Evolutionary conservation across 2,113 vertebrate species (phyloP), one percentile per base, ranked within the genome.

Genomic region (Neogobius melanostomus): DNA sequence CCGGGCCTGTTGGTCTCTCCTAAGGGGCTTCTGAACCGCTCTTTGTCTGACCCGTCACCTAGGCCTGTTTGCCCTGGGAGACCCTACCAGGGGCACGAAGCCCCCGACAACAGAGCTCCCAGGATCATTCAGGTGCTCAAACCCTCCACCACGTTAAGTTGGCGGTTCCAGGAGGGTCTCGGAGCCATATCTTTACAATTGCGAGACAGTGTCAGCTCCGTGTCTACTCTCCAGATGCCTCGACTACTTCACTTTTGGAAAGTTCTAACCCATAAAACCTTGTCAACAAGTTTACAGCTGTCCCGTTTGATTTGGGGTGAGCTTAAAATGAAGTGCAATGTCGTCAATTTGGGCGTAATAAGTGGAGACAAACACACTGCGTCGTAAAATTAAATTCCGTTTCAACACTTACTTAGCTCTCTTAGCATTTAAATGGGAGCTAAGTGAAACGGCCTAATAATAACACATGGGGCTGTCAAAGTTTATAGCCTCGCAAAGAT

Each of bases 321-420:
- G 14, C 42, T n/a, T 16, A 45, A 61, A 45, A 61, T 45, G 44
- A 44, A 44, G 14, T 44, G 42, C 42, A 45, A 45, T n/a, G 59
- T 44, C 59, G 36, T 61, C 42, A n/a, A 45, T 61, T 61, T 16
- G 15, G 12, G 14, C 7, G 36, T 44, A 16, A 61, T 45, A 44
- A 61, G 42, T 61, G 36, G 1, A 61, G 42, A n/a, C 59, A 61
- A 61, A 61, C 42, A 45, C 36, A 36, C 42, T n/a, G 59, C 42
- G 5, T 61, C 42, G 14, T 61, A 61, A 61, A 45, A 61, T 61
- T 61, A 44, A 61, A 61, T 61, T 45, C 59, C 8, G 59, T 44
- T 61, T 61, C 59, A 45, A 45, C 59, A 45, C 42, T 44, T 59
- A 59, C 28, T 59, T 59, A n/a, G 42, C 59, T 12, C 59, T 10